Evolutionary conservation across 1,140 invertebrate species (phyloP).

Genomic region (Drosophila nigromelanica): DNA sequence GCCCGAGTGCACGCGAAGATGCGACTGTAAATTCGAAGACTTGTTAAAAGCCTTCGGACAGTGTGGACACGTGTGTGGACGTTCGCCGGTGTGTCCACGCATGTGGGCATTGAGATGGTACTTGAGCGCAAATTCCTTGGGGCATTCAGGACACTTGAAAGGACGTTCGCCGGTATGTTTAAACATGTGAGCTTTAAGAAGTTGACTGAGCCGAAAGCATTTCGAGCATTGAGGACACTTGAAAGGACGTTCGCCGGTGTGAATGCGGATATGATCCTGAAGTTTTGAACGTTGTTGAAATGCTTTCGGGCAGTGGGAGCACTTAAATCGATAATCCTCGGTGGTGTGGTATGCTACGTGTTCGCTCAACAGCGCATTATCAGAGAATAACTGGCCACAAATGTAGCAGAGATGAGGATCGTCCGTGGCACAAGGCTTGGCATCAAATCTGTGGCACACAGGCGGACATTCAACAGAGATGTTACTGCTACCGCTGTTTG

Average conservation of each 20-base stretch:
- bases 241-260: not conserved
- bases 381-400: not conserved
- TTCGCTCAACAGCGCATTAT: not conserved
- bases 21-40: slow-evolving; percentile 3
- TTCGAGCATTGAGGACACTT: slow-evolving; percentile 1
- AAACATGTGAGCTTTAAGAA: not conserved
- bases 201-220: not conserved
- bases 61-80: not conserved
- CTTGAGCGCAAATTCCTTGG: not conserved
- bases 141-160: slow-evolving; percentile 7
- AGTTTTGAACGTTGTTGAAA: not conserved
- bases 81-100: not conserved
- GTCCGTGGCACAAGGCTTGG: not conserved
- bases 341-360: not conserved
- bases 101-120: not conserved
- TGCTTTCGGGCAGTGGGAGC: not conserved
- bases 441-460: too few species aligned
- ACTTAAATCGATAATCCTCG: not conserved
- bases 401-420: not conserved
- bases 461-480: too few species aligned
- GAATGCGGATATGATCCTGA: not conserved
- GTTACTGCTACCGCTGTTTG: too few species aligned
- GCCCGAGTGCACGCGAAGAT: slow-evolving; percentile 3
- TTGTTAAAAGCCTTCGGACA: slow-evolving; percentile 3
- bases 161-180: not conserved